Evolutionary conservation across 2,888 invertebrate genomes (phyloP), one percentile per base, ranked within the genome.

Genomic region (Anoncus sp.): DNA sequence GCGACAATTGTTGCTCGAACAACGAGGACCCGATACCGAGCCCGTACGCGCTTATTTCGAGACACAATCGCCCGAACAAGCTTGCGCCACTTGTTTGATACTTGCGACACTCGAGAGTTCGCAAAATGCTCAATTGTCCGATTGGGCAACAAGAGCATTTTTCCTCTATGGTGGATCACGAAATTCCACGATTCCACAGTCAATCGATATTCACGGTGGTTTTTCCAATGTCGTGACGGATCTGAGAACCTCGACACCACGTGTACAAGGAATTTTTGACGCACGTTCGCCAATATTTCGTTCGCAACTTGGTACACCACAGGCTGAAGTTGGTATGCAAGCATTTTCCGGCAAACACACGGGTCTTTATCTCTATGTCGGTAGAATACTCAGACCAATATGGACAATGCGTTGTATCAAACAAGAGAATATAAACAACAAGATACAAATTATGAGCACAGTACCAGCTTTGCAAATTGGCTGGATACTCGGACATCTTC

Each of bases 71-170:
- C 95, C 96, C 74, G 95, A 96, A 67, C 98, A 98, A 91, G 98
- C 98, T 0, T 98, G 98, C 90, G 97, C 97, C 0, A 97, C 97
- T 47, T 96, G 97, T 69, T 92, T 98, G 53, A 94, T 97, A 83
- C 91, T 99, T 75, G 98, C 98, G 0, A 98, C 97, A 75, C 94
- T 96, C 67, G 93, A 94, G 73, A 92, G 92, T 75, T 88, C 92
- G 18, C 92, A 93, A 90, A 95, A 95, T 84, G 92, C 93, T 12
- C 95, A 97, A 92, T 90, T 94, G 1, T 94, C 96, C 60, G 96
- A 98, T 87, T 96, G 97, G 96, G 98, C 98, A 0, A 96, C 97
- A 0, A 94, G 97, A 84, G 98, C 98, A 0, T 98, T 98, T 92
- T 97, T 98, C 91, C 92, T 97, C 80, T 98, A 97, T 88, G 98